Evolutionary conservation across 1,140 invertebrate genomes (phyloP).

Genomic region (Drosophila kanapiae): DNA sequence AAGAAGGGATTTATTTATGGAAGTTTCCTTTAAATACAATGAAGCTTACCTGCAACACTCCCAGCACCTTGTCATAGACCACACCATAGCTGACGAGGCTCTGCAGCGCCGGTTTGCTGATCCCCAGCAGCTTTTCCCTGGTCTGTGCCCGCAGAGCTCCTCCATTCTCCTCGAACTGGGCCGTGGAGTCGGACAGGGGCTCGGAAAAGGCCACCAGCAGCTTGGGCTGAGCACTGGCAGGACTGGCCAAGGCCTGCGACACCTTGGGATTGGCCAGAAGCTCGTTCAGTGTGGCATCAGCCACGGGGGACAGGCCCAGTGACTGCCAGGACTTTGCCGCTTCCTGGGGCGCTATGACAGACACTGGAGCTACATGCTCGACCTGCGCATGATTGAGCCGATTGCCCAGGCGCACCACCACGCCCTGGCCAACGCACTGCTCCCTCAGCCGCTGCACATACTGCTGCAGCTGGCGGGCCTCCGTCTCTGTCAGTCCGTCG

Average conservation of each 20-base stretch:
- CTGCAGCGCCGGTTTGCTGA: slow-evolving; percentile 69
- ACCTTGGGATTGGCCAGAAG: slow-evolving; percentile 62
- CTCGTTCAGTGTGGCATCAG: slow-evolving; percentile 62
- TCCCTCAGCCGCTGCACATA: slow-evolving; percentile 89
- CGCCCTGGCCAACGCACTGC: slow-evolving; percentile 88
- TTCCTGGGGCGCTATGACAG: slow-evolving; percentile 9
- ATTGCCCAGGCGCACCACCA: slow-evolving; percentile 86
- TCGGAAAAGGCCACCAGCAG: slow-evolving; percentile 71
- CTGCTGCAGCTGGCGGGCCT: slow-evolving; percentile 88
- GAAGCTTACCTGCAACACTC: slow-evolving; percentile 81
- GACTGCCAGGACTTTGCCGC: slow-evolving; percentile 30
- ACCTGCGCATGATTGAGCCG: slow-evolving; percentile 55
- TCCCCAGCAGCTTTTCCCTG: slow-evolving; percentile 65
- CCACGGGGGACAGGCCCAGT: slow-evolving; percentile 49
- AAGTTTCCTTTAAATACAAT: background rate
- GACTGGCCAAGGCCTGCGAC: slow-evolving; percentile 41
- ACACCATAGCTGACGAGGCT: slow-evolving; percentile 87
- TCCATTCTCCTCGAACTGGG: slow-evolving; percentile 43
- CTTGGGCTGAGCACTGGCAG: slow-evolving; percentile 50
- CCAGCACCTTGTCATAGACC: slow-evolving; percentile 87
- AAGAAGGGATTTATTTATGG: background rate
- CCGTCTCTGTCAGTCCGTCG: slow-evolving; percentile 88
- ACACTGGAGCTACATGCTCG: slow-evolving; percentile 42
- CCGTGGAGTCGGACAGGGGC: slow-evolving; percentile 58
- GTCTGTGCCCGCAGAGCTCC: slow-evolving; percentile 48